Base-by-base conservation (phyloP, 2,888 invertebrate species). In the Athalia cordata region DNA sequence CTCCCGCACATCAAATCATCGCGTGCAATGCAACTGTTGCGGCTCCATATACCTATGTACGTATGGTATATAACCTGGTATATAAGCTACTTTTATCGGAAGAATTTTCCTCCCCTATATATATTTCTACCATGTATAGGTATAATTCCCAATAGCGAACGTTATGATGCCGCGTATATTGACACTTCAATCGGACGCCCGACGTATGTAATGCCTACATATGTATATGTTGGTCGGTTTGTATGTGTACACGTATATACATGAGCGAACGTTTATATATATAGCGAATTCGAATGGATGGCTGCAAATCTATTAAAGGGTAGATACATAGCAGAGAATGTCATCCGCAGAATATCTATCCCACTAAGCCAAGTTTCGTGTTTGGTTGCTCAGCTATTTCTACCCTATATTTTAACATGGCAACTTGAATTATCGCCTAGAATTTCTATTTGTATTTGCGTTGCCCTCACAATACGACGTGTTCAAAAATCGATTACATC, bases 221-320 rank as follows among this genome's bases (percentile, higher is more conserved):
- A 55, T 55, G 11, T 9, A 55, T n/a, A 6, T 11, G 11, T 55
- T n/a, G 55, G 55, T n/a, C 55, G n/a, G 55, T 5, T n/a, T 11
- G 11, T 9, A 11, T 52, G 66, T 15, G 15, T 47, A 49, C 50
- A 49, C 13, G 49, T 49, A 66, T 13, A 6, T 13, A 59, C n/a
- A 13, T 59, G n/a, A n/a, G n/a, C 49, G 47, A 9, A 49, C 49
- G 11, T 49, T 13, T 66, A 47, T 13, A 66, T 47, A 49, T 49
- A 66, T 7, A 67, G 7, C 4, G 49, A 8, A 49, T 50, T 52
- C 67, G 49, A 6, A 13, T 47, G 67, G 13, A 11, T n/a, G 49
- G 67, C 50, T 67, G 50, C 50, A 49, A 67, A 67, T 67, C 50
- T 29, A 50, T 67, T 67, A 50, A 67, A 67, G 52, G 15, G 15